Evolutionary conservation across 2,113 vertebrate species (phyloP), one percentile per base, ranked within the genome.

Genomic region (Terrapene triunguis): DNA sequence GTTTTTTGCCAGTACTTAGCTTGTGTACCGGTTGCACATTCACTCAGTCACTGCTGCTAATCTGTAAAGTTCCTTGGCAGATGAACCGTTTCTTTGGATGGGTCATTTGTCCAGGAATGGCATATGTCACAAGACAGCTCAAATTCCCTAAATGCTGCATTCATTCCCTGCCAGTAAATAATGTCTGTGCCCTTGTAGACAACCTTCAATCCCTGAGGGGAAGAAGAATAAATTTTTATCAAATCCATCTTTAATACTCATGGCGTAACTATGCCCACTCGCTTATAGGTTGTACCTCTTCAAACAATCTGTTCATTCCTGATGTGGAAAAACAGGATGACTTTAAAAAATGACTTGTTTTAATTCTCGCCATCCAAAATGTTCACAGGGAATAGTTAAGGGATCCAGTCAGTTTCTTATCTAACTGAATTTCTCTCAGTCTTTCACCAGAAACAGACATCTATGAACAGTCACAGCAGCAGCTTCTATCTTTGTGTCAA

Each of bases 51-150:
- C 82, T 96, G 96, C 87, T 97, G 95, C 96, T 96, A 97, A 97
- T 96, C 96, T 86, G 93, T 85, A 74, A 93, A 96, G 92, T 89
- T 97, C 96, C 89, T 94, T 94, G 91, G 90, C 96, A 97, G 95
- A 98, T 92, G 91, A 98, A 96, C 95, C 90, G 97, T 97, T 96
- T 93, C 97, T 96, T 95, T 97, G 96, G 96, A 97, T 91, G 93
- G 93, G 89, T 97, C 97, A 97, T 98, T 98, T 98, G 98, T 98
- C 93, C 94, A 98, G 96, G 97, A 98, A 97, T 98, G 98, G 98
- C 98, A 98, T 95, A 97, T 98, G 97, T 98, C 95, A 80, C 97
- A 98, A 98, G 96, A 96, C 97, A 98, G 95, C 96, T 96, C 95
- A 96, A 93, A 96, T 93, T 97, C 95, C 93, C 96, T 94, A 97